Evolutionary conservation across 1,140 invertebrate species (phyloP).

Genomic region (Panagrolaimus sp.): DNA sequence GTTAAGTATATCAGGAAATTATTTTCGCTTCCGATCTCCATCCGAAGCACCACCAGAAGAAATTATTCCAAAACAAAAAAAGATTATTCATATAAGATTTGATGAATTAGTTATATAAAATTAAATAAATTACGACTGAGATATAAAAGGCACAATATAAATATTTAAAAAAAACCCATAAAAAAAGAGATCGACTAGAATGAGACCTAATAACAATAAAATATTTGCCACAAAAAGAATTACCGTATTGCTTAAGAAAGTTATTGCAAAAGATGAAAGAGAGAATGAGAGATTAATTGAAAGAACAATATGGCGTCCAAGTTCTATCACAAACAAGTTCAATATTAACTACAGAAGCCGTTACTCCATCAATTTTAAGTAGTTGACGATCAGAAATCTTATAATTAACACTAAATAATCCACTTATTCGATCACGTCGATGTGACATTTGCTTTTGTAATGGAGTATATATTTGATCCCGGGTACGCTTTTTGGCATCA

Average conservation of each 20-base stretch:
- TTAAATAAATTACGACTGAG: no score
- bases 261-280: no score
- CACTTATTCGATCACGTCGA: slow-evolving; percentile 44
- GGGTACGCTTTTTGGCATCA: slow-evolving; percentile 36
- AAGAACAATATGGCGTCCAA: slow-evolving; percentile 52
- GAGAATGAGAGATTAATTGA: background rate
- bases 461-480: slow-evolving; percentile 42
- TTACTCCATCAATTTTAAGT: slow-evolving; percentile 29
- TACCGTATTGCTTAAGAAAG: no score
- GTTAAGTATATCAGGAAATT: slow-evolving; percentile 20
- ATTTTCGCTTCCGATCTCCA: slow-evolving; percentile 26
- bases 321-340: slow-evolving; percentile 40
- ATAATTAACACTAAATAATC: slow-evolving; percentile 44
- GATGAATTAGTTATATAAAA: slow-evolving; percentile 25
- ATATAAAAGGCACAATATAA: no score
- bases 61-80: background rate
- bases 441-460: slow-evolving; percentile 37
- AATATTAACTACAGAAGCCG: slow-evolving; percentile 38
- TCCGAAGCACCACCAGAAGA: background rate
- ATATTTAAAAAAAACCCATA: no score
- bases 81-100: slow-evolving; percentile 24
- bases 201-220: no score
- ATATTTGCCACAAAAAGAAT: no score
- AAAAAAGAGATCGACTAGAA: no score
- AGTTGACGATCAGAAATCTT: slow-evolving; percentile 25